Evolutionary conservation across 1,140 invertebrate genomes (phyloP), one percentile per base, ranked within the genome.

Genomic region (Zaprionus nigranus): DNA sequence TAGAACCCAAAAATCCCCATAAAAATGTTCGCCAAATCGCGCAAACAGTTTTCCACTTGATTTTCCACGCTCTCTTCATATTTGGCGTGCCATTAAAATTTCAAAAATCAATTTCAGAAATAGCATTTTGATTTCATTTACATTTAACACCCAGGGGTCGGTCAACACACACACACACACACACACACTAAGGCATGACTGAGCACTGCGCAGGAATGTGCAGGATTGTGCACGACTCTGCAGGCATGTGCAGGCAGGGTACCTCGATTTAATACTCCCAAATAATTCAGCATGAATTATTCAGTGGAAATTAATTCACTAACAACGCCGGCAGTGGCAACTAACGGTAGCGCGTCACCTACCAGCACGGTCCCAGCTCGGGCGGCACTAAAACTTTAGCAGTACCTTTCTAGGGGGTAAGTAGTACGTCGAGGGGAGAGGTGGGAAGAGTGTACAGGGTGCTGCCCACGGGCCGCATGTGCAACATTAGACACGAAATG

Each of bases 251-350:
- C n/a, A 58, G 24, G 68, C 43, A 36, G 53, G 34, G 68, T 54
- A 60, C 30, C 56, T 46, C 69, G 53, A 76, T 72, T 72, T 72
- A 76, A 76, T 72, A 72, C 67, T 61, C 49, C 79, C 80, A 90
- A 90, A 90, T 90, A 90, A 90, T 90, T 91, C 88, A 75, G 75
- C 90, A 91, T 91, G 75, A 91, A 91, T 91, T 90, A 91, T 91
- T 88, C 88, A 91, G 57, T 85, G 75, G 85, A 91, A 90, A 90
- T 90, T 90, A 90, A 90, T 90, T 90, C 86, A 90, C 87, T 90
- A 82, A 91, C 85, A 90, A 90, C 81, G 85, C 71, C 81, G 82
- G 56, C 53, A 22, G 53, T 12, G 5, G 15, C 13, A 54, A 62
- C 34, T 67, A 78, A 81, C 69, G 53, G 70, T 53, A 63, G 38